Conservation (phyloP, 1,140 invertebrate genomes). For the Conus ventricosus region DNA sequence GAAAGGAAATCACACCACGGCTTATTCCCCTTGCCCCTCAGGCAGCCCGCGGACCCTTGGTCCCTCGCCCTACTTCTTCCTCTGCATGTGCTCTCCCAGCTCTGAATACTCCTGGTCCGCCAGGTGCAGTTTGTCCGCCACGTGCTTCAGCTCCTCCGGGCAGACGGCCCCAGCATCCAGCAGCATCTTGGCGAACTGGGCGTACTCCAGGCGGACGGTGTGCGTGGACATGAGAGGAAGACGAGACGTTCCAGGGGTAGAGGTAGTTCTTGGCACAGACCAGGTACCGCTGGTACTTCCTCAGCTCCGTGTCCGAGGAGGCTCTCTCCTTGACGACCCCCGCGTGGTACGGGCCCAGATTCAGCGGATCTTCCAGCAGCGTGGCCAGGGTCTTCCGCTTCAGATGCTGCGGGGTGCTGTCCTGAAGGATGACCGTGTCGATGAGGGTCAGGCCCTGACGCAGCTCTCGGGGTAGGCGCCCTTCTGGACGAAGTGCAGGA, state of each 20-base stretch:
- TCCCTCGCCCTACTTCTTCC: too few species aligned
- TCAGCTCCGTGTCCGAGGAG: background rate
- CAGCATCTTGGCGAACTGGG: background rate
- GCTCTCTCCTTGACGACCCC: background rate
- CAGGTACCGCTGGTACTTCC: background rate
- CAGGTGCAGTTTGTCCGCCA: background rate
- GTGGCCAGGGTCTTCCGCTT: background rate
- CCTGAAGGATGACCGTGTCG: background rate
- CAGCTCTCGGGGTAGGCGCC: background rate
- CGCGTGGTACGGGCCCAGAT: background rate
- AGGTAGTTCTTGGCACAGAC: background rate
- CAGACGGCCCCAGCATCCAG: background rate
- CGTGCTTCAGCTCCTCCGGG: background rate
- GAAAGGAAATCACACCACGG: too few species aligned
- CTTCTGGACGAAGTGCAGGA: background rate
- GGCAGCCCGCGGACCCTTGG: too few species aligned
- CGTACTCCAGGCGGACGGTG: background rate
- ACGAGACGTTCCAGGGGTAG: background rate
- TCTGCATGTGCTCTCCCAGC: too few species aligned
- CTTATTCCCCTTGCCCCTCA: too few species aligned
- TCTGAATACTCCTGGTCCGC: too few species aligned
- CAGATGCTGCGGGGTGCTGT: background rate
- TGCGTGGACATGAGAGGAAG: background rate
- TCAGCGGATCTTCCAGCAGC: background rate
- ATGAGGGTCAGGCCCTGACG: background rate